Conservation (phyloP, 2,113 vertebrate species). For the Erythrocercus mccallii region DNA sequence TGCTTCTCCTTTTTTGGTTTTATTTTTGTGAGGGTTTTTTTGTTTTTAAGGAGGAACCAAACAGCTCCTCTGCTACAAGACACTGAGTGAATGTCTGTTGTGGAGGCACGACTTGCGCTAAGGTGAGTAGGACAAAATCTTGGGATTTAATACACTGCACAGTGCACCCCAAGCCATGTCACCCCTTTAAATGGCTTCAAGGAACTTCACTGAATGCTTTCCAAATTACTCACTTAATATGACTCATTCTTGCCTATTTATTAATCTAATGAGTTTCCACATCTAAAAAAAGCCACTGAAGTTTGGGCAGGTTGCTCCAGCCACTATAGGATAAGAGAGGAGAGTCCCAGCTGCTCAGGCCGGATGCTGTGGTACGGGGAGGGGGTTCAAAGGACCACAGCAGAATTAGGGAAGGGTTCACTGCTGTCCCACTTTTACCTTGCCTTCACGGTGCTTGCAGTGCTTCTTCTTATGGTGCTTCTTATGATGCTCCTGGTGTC, state of each 20-base stretch:
- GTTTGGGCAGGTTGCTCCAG: not conserved
- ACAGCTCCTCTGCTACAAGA: not conserved
- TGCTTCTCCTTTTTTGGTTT: too few relatives aligned
- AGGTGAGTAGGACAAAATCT: not conserved
- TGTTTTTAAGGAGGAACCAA: not conserved
- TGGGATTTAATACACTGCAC: not conserved
- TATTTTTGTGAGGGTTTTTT: too few relatives aligned
- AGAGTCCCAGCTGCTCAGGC: not conserved
- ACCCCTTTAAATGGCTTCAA: not conserved
- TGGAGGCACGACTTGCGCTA: fast-evolving
- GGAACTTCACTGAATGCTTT: not conserved
- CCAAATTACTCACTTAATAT: not conserved
- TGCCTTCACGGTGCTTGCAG: not conserved
- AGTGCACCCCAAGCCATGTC: not conserved
- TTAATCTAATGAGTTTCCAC: not conserved
- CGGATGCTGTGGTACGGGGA: fast-evolving
- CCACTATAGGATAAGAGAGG: too few relatives aligned
- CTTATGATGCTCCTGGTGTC: not conserved
- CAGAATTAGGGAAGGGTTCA: not conserved
- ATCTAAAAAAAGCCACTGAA: not conserved
- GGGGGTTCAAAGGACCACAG: not conserved
- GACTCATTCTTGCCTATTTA: not conserved
- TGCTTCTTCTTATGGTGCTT: not conserved
- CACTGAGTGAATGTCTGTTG: not conserved
- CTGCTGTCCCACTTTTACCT: not conserved